phyloP scores from a whole-genome alignment of 1,140 invertebrate species.

The Antheraea pernyi region DNA sequence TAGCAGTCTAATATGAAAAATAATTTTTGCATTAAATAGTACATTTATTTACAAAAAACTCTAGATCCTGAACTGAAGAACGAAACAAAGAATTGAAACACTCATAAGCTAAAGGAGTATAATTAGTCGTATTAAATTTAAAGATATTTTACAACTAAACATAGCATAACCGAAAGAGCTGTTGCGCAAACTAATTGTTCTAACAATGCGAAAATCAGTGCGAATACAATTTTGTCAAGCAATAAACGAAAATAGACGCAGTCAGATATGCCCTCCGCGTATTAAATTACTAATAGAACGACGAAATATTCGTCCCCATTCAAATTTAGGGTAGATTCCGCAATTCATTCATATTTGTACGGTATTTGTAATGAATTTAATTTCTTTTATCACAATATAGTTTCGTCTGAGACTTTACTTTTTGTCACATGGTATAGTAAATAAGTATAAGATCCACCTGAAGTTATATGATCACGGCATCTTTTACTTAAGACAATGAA shows the following conservation, averaged over 20 bases:
- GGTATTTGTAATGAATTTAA: neutral
- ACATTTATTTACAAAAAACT: too few relatives aligned
- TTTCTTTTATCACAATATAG: neutral
- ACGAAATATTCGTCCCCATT: conserved; percentile 5
- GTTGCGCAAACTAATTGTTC: neutral
- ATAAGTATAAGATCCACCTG: too few relatives aligned
- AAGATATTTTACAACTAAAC: neutral
- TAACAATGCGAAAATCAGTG: conserved; percentile 40
- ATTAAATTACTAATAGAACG: conserved; percentile 36
- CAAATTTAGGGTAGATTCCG: neutral
- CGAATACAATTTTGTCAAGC: conserved; percentile 36
- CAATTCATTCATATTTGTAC: conserved; percentile 3
- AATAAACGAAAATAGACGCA: conserved; percentile 25
- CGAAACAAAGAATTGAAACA: too few relatives aligned
- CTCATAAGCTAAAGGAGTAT: too few relatives aligned
- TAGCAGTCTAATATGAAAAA: too few relatives aligned
- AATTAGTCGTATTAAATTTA: neutral
- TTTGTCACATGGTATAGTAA: neutral
- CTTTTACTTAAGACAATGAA: too few relatives aligned
- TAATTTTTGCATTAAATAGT: too few relatives aligned
- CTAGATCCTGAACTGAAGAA: too few relatives aligned
- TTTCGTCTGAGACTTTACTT: neutral
- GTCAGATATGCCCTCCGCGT: conserved; percentile 9
- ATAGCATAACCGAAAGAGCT: neutral
- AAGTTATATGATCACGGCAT: too few relatives aligned